Conservation (phyloP, 2,113 vertebrate species). For the Bothrops jararaca region DNA sequence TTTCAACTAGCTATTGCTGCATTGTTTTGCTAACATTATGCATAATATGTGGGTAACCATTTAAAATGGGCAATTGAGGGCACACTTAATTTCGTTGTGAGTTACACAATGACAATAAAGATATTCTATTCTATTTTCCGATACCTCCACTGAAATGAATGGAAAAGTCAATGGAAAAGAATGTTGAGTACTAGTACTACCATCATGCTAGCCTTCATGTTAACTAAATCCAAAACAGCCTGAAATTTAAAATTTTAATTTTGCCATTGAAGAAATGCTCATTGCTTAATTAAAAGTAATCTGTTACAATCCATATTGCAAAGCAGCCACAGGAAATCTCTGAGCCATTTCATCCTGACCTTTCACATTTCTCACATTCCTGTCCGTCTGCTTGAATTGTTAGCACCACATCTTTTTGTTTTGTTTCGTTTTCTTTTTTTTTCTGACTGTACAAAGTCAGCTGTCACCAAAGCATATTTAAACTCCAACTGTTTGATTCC, state of each 20-base stretch:
- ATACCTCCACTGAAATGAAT: neutral
- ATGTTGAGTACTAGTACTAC: neutral
- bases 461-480: slow-evolving; percentile 78
- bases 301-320: slow-evolving; percentile 65
- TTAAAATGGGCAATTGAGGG: rapidly evolving
- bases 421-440: neutral
- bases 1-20: neutral
- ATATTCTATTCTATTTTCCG: no score
- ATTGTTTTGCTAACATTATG: rapidly evolving
- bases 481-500: slow-evolving; percentile 74
- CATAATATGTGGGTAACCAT: neutral
- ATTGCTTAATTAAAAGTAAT: slow-evolving; percentile 69
- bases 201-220: neutral
- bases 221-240: slow-evolving; percentile 48
- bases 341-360: slow-evolving; percentile 74
- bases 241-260: slow-evolving; percentile 50
- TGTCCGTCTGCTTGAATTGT: slow-evolving; percentile 81
- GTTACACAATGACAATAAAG: no score
- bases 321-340: slow-evolving; percentile 79
- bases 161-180: neutral
- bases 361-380: slow-evolving; percentile 80
- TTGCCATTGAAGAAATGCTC: slow-evolving; percentile 61
- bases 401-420: slow-evolving; percentile 68
- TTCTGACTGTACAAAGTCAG: slow-evolving; percentile 73
- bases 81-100: no score